These are phyloP conservation scores for Galbula dea DNA, from an alignment of 2,113 vertebrate genomes.

Conservation along the genomic window DNA sequence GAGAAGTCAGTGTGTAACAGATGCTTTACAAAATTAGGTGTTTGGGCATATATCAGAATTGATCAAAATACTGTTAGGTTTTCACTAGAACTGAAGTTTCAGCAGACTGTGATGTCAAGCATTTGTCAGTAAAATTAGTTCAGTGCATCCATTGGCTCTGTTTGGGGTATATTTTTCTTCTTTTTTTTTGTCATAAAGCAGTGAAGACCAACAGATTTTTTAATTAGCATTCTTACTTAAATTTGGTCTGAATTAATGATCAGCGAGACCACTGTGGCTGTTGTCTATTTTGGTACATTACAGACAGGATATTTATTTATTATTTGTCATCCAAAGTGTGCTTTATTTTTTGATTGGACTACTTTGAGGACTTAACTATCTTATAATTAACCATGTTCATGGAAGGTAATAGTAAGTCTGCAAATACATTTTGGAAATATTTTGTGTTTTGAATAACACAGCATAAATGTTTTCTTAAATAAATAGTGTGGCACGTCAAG, in stretches of 20 bases:
- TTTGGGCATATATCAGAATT: slow-evolving; percentile 61
- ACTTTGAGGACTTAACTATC: neutral
- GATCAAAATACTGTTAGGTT: slow-evolving; percentile 55
- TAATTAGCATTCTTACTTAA: slow-evolving; percentile 49
- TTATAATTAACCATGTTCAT: neutral
- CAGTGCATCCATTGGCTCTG: slow-evolving; percentile 12
- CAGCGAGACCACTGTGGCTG: slow-evolving; percentile 16
- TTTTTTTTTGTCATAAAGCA: slow-evolving; percentile 12
- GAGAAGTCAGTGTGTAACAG: slow-evolving; percentile 44
- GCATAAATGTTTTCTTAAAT: neutral
- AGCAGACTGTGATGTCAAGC: slow-evolving; percentile 47
- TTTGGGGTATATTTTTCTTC: neutral
- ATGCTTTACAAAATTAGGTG: slow-evolving; percentile 64
- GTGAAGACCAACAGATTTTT: slow-evolving; percentile 44
- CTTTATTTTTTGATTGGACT: neutral
- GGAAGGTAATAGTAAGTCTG: neutral
- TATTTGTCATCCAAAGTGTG: neutral
- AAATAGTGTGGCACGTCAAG: neutral
- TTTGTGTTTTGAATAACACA: neutral
- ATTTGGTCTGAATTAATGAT: slow-evolving; percentile 50
- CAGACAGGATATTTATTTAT: neutral
- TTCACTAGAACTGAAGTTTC: slow-evolving; percentile 61
- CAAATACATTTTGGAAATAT: neutral
- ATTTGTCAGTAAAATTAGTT: slow-evolving; percentile 66
- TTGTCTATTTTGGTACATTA: neutral